These are phyloP conservation scores for Hypena proboscidalis DNA, from an alignment of 2,888 invertebrate genomes.

Conservation along the genomic window DNA sequence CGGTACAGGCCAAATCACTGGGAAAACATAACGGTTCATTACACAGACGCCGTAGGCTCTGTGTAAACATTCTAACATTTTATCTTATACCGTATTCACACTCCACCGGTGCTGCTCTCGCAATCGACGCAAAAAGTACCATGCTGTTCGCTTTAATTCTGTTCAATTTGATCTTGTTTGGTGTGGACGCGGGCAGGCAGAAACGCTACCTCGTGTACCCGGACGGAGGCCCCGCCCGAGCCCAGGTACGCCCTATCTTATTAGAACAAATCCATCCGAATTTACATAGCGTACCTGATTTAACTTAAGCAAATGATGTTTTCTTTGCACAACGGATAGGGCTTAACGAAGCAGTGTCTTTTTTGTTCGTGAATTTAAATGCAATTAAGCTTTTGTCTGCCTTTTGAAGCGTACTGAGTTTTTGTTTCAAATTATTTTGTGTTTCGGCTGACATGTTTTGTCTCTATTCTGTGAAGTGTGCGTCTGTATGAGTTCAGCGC, in stretches of 20 bases:
- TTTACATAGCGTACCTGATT: conserved; percentile 71
- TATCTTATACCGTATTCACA: conserved; percentile 70
- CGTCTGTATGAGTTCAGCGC: conserved; percentile 8
- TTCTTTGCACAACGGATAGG: conserved; percentile 70
- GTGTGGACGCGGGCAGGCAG: conserved; percentile 63
- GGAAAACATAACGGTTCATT: conserved; percentile 84
- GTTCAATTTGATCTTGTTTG: conserved; percentile 61
- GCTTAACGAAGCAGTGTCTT: conserved; percentile 78
- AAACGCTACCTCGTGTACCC: conserved; percentile 85
- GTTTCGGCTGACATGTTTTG: conserved; percentile 26
- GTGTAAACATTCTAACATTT: conserved; percentile 72
- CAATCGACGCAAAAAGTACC: conserved; percentile 48
- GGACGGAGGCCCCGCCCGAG: conserved; percentile 84
- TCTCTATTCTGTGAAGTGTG: conserved; percentile 14
- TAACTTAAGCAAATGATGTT: conserved; percentile 78
- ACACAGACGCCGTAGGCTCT: conserved; percentile 65
- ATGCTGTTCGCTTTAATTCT: conserved; percentile 67
- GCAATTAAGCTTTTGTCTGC: conserved; percentile 71
- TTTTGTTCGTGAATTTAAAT: conserved; percentile 80
- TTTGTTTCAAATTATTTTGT: conserved; percentile 37
- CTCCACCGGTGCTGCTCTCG: conserved; percentile 54
- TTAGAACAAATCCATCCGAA: conserved; percentile 57
- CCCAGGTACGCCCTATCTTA: conserved; percentile 78
- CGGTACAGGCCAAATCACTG: conserved; percentile 69
- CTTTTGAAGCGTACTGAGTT: conserved; percentile 59